Evolutionary conservation across 1,140 invertebrate genomes (phyloP), one percentile per base, ranked within the genome.

Genomic region (Dreissena polymorpha): DNA sequence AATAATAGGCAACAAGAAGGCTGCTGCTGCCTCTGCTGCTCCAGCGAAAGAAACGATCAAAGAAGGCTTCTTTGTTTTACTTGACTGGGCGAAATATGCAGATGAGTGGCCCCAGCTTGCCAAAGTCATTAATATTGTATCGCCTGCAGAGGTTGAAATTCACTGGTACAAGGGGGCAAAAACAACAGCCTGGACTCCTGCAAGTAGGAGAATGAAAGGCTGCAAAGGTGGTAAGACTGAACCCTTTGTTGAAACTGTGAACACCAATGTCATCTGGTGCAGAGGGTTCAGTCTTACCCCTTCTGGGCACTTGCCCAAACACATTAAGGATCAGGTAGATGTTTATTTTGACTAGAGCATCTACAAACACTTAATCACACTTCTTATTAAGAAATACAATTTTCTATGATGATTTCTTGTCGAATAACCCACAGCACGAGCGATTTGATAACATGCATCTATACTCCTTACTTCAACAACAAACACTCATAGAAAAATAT

Each of bases 201-300:
- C 57, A 6, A 60, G 16, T n/a, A 60, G 57, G 21, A 60, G 57
- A 60, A 23, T 60, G 57, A 60, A 60, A 60, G 57, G 57, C 16
- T 60, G 16, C 57, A 60, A 23, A 23, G 57, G 57, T 2, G 57
- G 57, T 60, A 60, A 60, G 57, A 60, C 57, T 60, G 57, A 60
- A 60, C 57, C 57, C 16, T 60, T 60, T 23, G 21, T 60, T 60
- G 57, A 60, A 60, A 60, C 21, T 60, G 21, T 60, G 21, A 60
- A 60, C 57, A 60, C 16, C 57, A 60, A 60, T 60, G 57, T n/a
- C 57, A 60, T 60, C 57, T 60, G 57, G 57, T 60, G 16, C 16
- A n/a, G 16, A 18, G 57, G 57, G 57, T 60, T 60, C 57, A 60
- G 57, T 60, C 57, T 60, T 23, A 60, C 57, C 16, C 57, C 57